Evolutionary conservation across 2,797 vertebrate species (phyloP).

Genomic region (Phalanger gymnotis): DNA sequence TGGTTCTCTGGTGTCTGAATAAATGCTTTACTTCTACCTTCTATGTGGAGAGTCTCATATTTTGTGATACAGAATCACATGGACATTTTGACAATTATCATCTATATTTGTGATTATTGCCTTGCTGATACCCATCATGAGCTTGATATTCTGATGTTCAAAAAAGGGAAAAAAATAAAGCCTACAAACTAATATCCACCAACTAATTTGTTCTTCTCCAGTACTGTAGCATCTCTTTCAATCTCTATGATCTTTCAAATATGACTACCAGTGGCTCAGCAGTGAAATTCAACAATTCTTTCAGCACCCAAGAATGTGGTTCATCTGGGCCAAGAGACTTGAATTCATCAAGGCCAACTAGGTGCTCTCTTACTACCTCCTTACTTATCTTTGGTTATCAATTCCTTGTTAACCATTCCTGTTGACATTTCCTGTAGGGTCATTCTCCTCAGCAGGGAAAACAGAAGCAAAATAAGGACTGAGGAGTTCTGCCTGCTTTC

Average conservation of each 20-base stretch:
- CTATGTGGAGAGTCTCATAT: too few species aligned
- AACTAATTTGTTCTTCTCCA: not conserved
- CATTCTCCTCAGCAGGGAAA: not conserved
- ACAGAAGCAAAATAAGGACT: not conserved
- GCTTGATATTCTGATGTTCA: not conserved
- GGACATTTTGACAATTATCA: too few species aligned
- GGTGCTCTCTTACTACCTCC: not conserved
- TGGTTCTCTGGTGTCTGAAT: too few species aligned
- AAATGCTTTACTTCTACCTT: too few species aligned
- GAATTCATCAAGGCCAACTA: not conserved
- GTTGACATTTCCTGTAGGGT: not conserved
- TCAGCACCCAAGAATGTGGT: not conserved
- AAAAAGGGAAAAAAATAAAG: not conserved
- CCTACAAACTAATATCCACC: not conserved
- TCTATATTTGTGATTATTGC: too few species aligned
- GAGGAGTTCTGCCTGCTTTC: not conserved
- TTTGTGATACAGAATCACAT: too few species aligned
- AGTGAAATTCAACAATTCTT: not conserved
- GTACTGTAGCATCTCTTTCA: not conserved
- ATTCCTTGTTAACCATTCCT: not conserved
- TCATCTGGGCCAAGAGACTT: not conserved
- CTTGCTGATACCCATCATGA: too few species aligned
- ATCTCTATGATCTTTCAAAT: not conserved
- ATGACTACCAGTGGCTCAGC: not conserved
- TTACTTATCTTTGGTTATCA: not conserved